These are phyloP conservation scores for Micromussa lordhowensis DNA, from an alignment of 92 coral and sea anemone genomes.

Conservation along the genomic window DNA sequence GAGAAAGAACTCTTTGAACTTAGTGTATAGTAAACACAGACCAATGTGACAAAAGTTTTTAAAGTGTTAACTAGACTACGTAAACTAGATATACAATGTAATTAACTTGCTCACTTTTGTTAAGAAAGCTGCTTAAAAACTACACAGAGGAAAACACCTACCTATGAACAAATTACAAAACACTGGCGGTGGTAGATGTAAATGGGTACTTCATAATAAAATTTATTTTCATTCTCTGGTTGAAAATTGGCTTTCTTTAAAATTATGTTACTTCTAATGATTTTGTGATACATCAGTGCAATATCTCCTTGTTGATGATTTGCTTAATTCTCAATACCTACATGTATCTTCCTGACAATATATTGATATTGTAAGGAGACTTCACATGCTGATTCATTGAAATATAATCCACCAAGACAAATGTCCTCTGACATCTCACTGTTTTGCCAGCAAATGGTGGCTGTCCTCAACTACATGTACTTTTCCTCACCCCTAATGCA, in stretches of 20 bases:
- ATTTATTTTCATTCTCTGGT: too few relatives aligned
- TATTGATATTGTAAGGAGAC: not conserved
- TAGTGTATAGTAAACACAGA: not conserved
- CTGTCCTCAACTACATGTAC: too few relatives aligned
- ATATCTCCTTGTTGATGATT: not conserved
- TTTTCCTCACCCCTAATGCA: too few relatives aligned
- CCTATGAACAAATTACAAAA: not conserved
- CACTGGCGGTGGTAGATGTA: not conserved
- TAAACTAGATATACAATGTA: not conserved
- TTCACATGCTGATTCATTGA: not conserved
- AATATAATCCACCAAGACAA: not conserved
- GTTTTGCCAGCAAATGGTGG: too few relatives aligned
- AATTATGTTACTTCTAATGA: too few relatives aligned
- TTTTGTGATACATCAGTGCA: not conserved
- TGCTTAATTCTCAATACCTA: not conserved
- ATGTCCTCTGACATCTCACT: too few relatives aligned
- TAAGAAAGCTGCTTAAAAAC: conserved; percentile 5
- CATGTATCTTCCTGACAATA: not conserved
- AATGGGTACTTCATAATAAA: too few relatives aligned
- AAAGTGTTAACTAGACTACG: not conserved
- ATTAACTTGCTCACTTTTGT: not conserved
- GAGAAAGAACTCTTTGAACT: not conserved
- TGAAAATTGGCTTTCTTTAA: not conserved
- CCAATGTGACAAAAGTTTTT: not conserved
- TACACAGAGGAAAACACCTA: not conserved